Base-by-base conservation (phyloP, 2,113 vertebrate genomes). In the Upupa epops region DNA sequence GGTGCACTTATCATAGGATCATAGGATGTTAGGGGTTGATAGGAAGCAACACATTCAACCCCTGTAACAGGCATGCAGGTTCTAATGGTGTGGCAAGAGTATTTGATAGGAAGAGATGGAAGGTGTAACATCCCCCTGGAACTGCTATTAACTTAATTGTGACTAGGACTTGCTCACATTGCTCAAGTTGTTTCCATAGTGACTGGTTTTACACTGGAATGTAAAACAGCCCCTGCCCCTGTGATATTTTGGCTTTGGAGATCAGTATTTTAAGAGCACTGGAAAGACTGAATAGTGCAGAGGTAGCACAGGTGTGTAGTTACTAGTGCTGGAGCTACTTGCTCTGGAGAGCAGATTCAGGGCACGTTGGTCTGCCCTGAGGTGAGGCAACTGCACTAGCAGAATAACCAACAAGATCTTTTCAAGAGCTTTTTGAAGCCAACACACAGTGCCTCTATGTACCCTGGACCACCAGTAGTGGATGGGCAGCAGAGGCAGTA, bases 101-200 rank as follows among this genome's bases (percentile, higher is more conserved):
- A 82, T 86, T 75, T 89, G 79, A 66, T 17, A 80, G 8, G 22
- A 76, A 82, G 34, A 79, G 36, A 79, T 5, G 40, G 63, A 86
- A 73, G 31, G 59, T 55, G 13, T 34, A 32, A 76, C 26, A 26
- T 64, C 25, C 48, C 49, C 28, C 77, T 51, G 78, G 61, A 90
- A 82, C 45, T 52, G 8, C 15, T 64, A 46, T 65, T 84, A 86
- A 72, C 31, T 65, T 46, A 81, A 68, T 22, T 68, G 18, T 40
- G 69, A 73, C 37, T 64, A 37, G 37, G n/a, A 80, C 64, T 74
- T 75, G 40, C 45, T 89, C 74, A 80, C 5, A 2, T 78, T 84
- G 32, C 40, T 69, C 52, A 40, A 56, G 40, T 49, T 78, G 69
- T 94, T 95, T 88, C 77, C 73, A 86, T 71, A 90, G 61, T 81